A percentile compares a stretch with the other conserved stretches of the same genome.
Evolutionary conservation across 2,888 invertebrate species (phyloP).

Genomic region (Drepanosiphum platanoidis): DNA sequence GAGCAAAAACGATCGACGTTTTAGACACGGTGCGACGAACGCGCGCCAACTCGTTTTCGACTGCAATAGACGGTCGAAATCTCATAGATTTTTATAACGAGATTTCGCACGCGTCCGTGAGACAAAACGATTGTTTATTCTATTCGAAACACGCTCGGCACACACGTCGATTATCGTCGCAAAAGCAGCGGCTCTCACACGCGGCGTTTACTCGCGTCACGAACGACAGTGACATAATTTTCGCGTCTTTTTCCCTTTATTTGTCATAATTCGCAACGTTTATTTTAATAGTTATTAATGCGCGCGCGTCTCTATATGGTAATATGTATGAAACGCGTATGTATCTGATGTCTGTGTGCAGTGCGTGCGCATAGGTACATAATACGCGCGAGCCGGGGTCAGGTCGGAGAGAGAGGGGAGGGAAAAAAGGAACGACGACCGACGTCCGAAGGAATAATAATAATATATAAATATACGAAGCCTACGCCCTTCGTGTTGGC

Average conservation of each 20-base stretch:
- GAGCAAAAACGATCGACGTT: neutral
- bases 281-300: constrained; percentile 21
- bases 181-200: neutral
- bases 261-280: neutral
- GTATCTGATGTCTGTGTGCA: neutral
- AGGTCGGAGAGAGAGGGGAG: neutral
- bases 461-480: constrained; percentile 24
- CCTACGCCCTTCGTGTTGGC: constrained; percentile 59
- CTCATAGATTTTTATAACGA: no score
- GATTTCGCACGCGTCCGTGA: no score
- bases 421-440: neutral
- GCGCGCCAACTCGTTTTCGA: no score
- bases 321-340: neutral
- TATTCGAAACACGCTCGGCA: neutral
- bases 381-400: neutral
- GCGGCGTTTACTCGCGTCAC: neutral
- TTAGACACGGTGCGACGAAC: neutral
- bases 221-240: neutral
- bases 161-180: neutral
- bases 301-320: neutral
- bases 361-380: no score
- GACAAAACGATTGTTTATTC: no score
- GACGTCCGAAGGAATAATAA: constrained; percentile 5
- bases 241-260: neutral
- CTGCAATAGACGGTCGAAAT: no score